A percentile compares a stretch with the other conserved stretches of the same genome.
Conservation (phyloP, 2,888 invertebrate genomes). For the Phyllotreta striolata region DNA sequence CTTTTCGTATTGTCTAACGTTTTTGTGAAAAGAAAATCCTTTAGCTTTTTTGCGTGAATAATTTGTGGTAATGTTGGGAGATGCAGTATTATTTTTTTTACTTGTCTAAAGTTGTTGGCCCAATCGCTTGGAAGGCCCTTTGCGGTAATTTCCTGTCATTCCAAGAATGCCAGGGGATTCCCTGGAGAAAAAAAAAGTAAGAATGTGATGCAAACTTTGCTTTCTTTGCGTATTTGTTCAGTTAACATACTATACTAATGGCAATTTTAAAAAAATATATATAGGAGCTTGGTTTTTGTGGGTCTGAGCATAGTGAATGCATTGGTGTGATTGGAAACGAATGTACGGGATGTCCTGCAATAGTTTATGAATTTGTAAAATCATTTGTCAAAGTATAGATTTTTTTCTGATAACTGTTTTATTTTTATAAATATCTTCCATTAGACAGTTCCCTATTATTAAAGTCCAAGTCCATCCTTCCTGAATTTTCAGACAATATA, state of each 20-base stretch:
- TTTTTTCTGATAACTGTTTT: constrained; percentile 59
- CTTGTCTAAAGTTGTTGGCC: constrained; percentile 30
- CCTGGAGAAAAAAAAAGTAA: constrained; percentile 29
- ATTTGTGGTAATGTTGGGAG: constrained; percentile 6
- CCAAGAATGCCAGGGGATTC: constrained; percentile 22
- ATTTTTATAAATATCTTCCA: too few relatives aligned
- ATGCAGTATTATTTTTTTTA: constrained; percentile 15
- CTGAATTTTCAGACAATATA: too few relatives aligned
- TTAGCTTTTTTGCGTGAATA: too few relatives aligned
- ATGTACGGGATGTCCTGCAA: constrained; percentile 51
- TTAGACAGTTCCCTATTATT: too few relatives aligned
- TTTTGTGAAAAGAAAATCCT: too few relatives aligned
- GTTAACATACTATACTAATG: constrained; percentile 60
- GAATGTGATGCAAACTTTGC: constrained; percentile 43
- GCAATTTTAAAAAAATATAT: constrained; percentile 58
- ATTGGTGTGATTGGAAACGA: constrained; percentile 29
- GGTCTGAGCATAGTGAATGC: constrained; percentile 32
- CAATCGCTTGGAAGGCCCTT: constrained; percentile 29
- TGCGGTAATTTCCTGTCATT: constrained; percentile 24
- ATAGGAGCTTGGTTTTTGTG: constrained; percentile 64
- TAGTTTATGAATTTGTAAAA: constrained; percentile 65
- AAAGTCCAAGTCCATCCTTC: too few relatives aligned
- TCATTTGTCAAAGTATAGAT: constrained; percentile 65
- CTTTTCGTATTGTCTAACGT: too few relatives aligned
- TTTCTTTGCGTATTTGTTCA: constrained; percentile 58